Evolutionary conservation across 2,797 vertebrate genomes (phyloP).

Genomic region (Amblyraja radiata): DNA sequence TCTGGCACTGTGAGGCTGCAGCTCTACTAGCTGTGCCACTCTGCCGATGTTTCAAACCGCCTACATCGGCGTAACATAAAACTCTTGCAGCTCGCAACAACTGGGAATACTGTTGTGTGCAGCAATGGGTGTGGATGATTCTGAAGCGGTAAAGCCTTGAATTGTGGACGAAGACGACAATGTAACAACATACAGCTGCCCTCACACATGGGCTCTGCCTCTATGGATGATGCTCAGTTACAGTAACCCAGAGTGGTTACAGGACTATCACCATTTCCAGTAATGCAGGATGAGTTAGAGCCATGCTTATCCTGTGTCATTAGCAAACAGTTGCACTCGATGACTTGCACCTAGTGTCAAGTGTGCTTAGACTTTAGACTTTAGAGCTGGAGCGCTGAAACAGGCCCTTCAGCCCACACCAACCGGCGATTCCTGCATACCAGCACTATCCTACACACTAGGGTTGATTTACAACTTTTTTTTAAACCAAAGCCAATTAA

Average conservation of each 20-base stretch:
- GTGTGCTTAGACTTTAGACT: too few species aligned
- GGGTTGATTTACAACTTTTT: background rate
- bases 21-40: too few species aligned
- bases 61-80: background rate
- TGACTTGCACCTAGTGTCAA: background rate
- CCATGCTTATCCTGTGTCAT: background rate
- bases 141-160: background rate
- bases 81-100: background rate
- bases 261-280: background rate
- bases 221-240: background rate
- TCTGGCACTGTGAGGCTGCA: too few species aligned
- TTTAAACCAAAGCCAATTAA: too few species aligned
- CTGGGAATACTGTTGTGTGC: background rate
- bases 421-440: too few species aligned
- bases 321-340: background rate
- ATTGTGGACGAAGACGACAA: background rate
- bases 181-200: background rate
- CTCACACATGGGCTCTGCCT: constrained; percentile 8
- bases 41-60: background rate
- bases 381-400: too few species aligned
- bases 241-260: constrained; percentile 12
- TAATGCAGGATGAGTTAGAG: background rate
- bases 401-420: too few species aligned
- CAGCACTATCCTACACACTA: too few species aligned
- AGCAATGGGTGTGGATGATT: background rate